Percentiles rank a stretch among this genome's conserved stretches.
Conservation (phyloP, 2,888 invertebrate genomes). For the Scaptomyza tumidula region DNA sequence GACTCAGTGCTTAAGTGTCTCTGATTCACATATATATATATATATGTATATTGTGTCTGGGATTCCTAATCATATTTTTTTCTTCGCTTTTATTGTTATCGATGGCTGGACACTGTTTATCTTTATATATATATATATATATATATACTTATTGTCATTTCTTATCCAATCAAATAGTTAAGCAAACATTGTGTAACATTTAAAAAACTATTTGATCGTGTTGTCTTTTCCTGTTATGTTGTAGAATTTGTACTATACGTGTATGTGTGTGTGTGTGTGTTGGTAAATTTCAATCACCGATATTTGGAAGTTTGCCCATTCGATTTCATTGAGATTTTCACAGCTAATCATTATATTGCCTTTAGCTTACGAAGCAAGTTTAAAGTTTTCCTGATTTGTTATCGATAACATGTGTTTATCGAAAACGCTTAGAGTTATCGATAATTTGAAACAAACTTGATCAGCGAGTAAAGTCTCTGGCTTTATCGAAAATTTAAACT, state of each 20-base stretch:
- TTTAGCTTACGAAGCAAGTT: too few species aligned
- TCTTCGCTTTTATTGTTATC: constrained; percentile 13
- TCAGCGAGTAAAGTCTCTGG: too few species aligned
- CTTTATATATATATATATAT: not conserved
- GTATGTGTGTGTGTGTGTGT: too few species aligned
- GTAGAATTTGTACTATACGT: too few species aligned
- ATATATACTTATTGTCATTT: not conserved
- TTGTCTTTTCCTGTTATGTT: too few species aligned
- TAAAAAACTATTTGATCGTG: not conserved
- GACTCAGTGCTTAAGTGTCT: constrained; percentile 1
- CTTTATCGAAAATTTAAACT: too few species aligned
- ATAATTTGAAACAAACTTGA: too few species aligned
- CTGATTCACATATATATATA: constrained; percentile 5
- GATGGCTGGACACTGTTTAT: not conserved
- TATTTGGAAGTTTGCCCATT: too few species aligned
- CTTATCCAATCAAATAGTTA: not conserved
- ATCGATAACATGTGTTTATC: not conserved
- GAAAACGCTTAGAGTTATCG: too few species aligned
- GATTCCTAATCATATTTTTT: constrained; percentile 3
- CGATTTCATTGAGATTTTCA: not conserved
- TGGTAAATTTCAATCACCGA: too few species aligned
- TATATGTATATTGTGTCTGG: not conserved
- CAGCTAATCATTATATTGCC: too few species aligned
- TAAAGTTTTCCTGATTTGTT: too few species aligned
- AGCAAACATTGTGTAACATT: not conserved